A percentile compares a stretch with the other conserved stretches of the same genome.
Conservation (phyloP, 2,797 vertebrate genomes). For the Thripadectes ignobilis region DNA sequence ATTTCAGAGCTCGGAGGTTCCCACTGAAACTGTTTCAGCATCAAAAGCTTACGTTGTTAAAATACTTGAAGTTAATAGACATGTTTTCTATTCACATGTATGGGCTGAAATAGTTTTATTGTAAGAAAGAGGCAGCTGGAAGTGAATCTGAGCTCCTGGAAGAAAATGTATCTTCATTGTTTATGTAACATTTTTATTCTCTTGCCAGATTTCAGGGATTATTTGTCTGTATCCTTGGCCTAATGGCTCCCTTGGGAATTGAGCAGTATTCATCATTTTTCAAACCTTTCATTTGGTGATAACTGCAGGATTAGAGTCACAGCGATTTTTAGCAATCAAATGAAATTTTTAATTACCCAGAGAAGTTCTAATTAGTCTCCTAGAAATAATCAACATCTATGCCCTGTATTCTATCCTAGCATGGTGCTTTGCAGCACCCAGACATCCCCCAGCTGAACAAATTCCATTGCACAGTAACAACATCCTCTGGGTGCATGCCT, state of each 20-base stretch:
- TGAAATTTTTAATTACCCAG: slow-evolving; percentile 33
- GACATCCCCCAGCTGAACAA: background rate
- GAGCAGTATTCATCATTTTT: background rate
- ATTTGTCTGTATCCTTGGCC: background rate
- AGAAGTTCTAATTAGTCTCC: slow-evolving; percentile 33
- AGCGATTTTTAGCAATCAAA: slow-evolving; percentile 38
- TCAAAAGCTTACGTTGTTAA: accelerated
- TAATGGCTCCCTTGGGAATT: background rate
- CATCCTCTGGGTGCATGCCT: background rate
- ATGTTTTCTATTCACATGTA: background rate
- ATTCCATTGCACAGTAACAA: background rate
- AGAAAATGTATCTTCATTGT: background rate
- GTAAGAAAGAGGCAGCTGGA: background rate
- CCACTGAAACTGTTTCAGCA: accelerated
- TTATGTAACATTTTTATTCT: background rate
- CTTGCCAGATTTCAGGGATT: background rate
- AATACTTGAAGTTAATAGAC: background rate
- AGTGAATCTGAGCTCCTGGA: background rate
- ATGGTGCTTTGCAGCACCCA: background rate
- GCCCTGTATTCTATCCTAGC: background rate
- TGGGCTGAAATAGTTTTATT: background rate
- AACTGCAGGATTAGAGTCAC: background rate
- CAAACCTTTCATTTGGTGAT: slow-evolving; percentile 29
- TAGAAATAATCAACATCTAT: slow-evolving; percentile 1
- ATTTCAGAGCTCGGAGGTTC: background rate